These are phyloP conservation scores for Cuniculus paca DNA, from an alignment of 2,797 vertebrate genomes.

Conservation along the genomic window DNA sequence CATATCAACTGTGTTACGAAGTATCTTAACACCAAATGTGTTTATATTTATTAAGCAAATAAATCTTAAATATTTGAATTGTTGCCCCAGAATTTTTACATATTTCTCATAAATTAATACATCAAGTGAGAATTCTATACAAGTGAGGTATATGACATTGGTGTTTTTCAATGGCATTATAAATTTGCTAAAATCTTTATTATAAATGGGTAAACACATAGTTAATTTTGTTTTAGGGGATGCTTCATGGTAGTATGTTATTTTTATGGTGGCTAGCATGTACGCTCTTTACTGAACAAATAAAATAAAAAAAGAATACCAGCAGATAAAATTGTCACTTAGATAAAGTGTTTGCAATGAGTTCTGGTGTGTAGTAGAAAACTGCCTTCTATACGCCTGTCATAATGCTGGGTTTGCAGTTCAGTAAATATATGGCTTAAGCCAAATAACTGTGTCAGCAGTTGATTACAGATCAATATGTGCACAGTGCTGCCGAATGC, in stretches of 20 bases:
- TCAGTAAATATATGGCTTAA: constrained; percentile 83
- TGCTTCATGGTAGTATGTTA: constrained; percentile 28
- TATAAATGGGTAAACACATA: constrained; percentile 72
- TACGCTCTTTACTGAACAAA: constrained; percentile 69
- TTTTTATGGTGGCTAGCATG: constrained; percentile 58
- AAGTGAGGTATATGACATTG: background rate
- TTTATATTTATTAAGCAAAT: constrained; percentile 1
- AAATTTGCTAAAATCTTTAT: constrained; percentile 48
- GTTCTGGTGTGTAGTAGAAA: constrained; percentile 77
- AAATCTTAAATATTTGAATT: background rate
- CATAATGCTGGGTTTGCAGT: constrained; percentile 87
- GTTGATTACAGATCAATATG: constrained; percentile 88
- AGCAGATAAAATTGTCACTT: constrained; percentile 80
- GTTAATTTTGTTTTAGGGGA: constrained; percentile 68
- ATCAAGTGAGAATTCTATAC: background rate
- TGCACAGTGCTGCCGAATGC: constrained; percentile 81
- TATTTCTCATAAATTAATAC: constrained; percentile 53
- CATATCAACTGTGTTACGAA: constrained; percentile 23
- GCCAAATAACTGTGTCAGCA: constrained; percentile 87
- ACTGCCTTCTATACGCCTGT: constrained; percentile 76
- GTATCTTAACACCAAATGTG: background rate
- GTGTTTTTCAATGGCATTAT: background rate
- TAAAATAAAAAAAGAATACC: constrained; percentile 67
- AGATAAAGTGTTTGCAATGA: constrained; percentile 77
- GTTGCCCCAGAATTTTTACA: background rate